A percentile compares a stretch with the other conserved stretches of the same genome.
phyloP scores from a whole-genome alignment of 2,888 invertebrate species.

The Hemaris fuciformis region DNA sequence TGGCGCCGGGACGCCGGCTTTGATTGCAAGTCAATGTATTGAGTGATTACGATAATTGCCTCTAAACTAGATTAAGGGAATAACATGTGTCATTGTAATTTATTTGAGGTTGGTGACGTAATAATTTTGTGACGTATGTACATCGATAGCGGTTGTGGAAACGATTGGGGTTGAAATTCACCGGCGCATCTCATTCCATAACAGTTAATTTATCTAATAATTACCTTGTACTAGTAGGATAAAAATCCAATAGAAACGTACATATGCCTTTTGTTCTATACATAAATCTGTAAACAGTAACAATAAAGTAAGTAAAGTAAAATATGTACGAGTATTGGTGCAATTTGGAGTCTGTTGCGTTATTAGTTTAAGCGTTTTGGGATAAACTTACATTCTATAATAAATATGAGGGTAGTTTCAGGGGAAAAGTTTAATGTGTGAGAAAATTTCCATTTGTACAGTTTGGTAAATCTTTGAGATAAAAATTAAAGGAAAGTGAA shows the following conservation, averaged over 20 bases:
- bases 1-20: slow-evolving; percentile 44
- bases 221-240: too few species aligned
- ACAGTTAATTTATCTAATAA: too few species aligned
- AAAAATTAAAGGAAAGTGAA: not conserved
- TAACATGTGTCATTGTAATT: not conserved
- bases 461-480: not conserved
- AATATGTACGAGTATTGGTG: too few species aligned
- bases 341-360: slow-evolving; percentile 62
- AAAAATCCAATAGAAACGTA: too few species aligned
- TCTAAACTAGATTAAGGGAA: not conserved
- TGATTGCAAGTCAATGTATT: not conserved
- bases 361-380: slow-evolving; percentile 43
- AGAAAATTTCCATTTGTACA: not conserved
- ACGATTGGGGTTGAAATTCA: too few species aligned
- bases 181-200: too few species aligned
- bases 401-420: not conserved
- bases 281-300: too few species aligned
- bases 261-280: too few species aligned
- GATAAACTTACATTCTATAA: slow-evolving; percentile 35
- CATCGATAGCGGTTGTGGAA: not conserved
- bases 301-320: too few species aligned
- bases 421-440: not conserved
- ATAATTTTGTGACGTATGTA: not conserved
- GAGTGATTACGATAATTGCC: slow-evolving; percentile 9
- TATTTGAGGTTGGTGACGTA: not conserved